Base-by-base conservation (phyloP, 2,113 vertebrate genomes). In the Rhombomys opimus region DNA sequence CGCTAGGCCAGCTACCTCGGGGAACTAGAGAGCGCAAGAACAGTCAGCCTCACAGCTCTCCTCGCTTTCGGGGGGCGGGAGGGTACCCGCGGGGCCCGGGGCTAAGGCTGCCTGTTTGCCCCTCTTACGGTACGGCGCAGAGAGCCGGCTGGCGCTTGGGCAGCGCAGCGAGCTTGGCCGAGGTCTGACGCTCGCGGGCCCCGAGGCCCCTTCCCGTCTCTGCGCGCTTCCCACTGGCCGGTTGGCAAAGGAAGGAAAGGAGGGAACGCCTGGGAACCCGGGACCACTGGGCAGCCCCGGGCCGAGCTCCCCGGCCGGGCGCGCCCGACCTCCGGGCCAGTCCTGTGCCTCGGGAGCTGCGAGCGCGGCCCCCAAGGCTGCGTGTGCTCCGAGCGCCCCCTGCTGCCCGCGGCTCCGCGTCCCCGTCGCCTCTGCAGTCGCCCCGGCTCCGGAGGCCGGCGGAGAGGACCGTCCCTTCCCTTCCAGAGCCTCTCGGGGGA, bases 371-470 rank as follows among this genome's bases (percentile, higher is more conserved):
- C 3, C 0, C 5, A 7, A 46, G 27, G 0, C 93, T 95, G 72
- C 59, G 93, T 85, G 93, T 78, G 90, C 59, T 89, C 81, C 38
- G 95, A 97, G 98, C 97, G 91, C 98, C 98, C 97, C 95, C 98
- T 98, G 78, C 96, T 35, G 98, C 67, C 68, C 2, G 0, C 1
- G 15, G 14, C 61, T 2, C 30, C 10, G 8, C 41, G 41, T 3
- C 9, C 1, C 0, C 25, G 0, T 52, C 10, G 18, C 85, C 65
- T 54, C 41, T 54, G 46, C 18, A 0, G 46, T 35, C 30, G 41
- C 18, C 20, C 10, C 9, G 30, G 46, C 9, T 50, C 63, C 63
- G 23, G 27, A 35, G 32, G 18, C 85, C 1, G 18, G 46, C 12
- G 46, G 46, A 0, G 50, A 87, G 50, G 85, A 67, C 63, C 1